Conservation (phyloP, 2,113 vertebrate genomes). For the Hippocampus zosterae region DNA sequence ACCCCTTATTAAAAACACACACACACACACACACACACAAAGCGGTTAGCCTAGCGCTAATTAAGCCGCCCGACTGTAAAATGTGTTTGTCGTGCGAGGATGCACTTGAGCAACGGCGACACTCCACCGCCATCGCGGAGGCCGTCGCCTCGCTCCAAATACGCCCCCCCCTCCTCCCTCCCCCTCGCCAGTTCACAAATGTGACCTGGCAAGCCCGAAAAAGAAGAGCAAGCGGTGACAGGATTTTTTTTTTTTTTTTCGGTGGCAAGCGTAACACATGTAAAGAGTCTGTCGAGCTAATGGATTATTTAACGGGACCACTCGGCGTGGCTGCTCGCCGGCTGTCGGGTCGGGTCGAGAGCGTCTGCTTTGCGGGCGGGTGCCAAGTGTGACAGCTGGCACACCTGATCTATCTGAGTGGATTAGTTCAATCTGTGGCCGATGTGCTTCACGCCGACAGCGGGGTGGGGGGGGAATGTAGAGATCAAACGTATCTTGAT, state of each 20-base stretch:
- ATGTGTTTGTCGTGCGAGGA: conserved; percentile 27
- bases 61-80: conserved; percentile 35
- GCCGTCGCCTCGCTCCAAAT: conserved; percentile 10
- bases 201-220: neutral
- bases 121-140: conserved; percentile 3
- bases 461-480: no score
- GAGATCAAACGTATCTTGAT: neutral
- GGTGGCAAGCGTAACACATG: neutral
- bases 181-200: conserved; percentile 18
- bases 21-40: neutral
- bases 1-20: conserved; percentile 12
- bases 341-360: conserved; percentile 31
- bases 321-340: conserved; percentile 54
- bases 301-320: conserved; percentile 68
- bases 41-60: conserved; percentile 18
- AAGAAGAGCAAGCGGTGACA: conserved; percentile 9
- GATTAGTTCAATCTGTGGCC: conserved; percentile 58
- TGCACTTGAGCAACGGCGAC: conserved; percentile 15
- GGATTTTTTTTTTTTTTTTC: neutral
- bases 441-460: conserved; percentile 50
- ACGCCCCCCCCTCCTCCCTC: conserved; percentile 6
- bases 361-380: conserved; percentile 29
- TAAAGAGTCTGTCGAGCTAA: conserved; percentile 44
- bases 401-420: conserved; percentile 67
- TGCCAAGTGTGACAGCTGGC: conserved; percentile 55